Evolutionary conservation across 2,113 vertebrate species (phyloP).

Genomic region (Alces alces): DNA sequence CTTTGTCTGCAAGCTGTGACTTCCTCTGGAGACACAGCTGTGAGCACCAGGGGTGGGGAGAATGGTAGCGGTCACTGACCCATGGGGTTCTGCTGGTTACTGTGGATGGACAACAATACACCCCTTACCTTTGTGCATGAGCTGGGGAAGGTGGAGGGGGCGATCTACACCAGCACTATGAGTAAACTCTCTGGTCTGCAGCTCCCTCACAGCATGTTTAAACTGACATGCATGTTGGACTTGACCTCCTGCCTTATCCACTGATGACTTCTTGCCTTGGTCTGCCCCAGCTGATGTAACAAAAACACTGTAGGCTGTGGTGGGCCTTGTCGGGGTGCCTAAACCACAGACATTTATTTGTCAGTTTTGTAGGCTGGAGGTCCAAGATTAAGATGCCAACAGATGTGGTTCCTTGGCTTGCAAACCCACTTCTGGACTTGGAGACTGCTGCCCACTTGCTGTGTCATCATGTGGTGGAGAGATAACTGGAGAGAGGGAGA

Average conservation of each 20-base stretch:
- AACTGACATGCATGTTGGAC: accelerated
- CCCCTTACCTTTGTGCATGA: background rate
- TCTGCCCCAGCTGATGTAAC: background rate
- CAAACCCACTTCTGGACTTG: background rate
- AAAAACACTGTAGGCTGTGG: background rate
- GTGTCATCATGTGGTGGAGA: accelerated
- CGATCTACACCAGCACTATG: accelerated
- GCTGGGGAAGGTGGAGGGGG: too few relatives aligned
- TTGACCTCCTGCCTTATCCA: background rate
- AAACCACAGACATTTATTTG: background rate
- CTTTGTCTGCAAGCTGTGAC: background rate
- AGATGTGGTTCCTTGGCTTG: too few relatives aligned
- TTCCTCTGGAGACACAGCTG: accelerated
- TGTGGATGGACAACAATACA: accelerated
- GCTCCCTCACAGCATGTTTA: background rate
- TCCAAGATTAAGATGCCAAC: background rate
- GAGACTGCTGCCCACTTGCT: accelerated
- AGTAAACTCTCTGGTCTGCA: background rate
- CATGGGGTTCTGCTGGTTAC: accelerated
- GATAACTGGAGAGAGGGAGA: background rate
- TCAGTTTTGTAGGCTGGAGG: background rate
- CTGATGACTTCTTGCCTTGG: background rate
- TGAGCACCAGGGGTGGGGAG: accelerated
- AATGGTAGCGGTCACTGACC: accelerated
- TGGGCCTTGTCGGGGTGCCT: background rate